phyloP scores from a whole-genome alignment of 2,797 vertebrate species.

The Sparus aurata region DNA sequence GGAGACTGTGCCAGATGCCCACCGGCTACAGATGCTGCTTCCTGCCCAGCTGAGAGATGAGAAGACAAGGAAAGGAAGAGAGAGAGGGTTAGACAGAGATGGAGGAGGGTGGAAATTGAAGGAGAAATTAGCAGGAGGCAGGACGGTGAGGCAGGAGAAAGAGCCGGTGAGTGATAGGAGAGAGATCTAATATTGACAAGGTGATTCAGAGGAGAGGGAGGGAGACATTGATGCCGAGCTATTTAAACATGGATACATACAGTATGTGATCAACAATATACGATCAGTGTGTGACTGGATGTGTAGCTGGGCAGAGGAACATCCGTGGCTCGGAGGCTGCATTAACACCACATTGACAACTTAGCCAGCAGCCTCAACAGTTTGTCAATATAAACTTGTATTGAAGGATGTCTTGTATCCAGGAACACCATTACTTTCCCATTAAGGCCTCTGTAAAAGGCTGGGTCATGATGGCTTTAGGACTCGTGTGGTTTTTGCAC shows the following conservation, averaged over 20 bases:
- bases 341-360: neutral
- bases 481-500: neutral
- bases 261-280: neutral
- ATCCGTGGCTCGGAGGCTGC: neutral
- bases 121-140: conserved; percentile 25
- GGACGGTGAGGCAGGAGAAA: conserved; percentile 21
- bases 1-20: conserved; percentile 75
- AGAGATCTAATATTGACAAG: conserved; percentile 58
- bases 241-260: conserved; percentile 24
- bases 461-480: neutral
- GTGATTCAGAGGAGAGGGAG: conserved; percentile 48
- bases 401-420: neutral
- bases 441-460: neutral
- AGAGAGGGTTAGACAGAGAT: conserved; percentile 30
- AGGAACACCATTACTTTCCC: neutral
- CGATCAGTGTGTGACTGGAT: conserved; percentile 8
- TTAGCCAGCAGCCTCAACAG: neutral
- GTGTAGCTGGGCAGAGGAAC: conserved; percentile 1
- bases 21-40: conserved; percentile 71
- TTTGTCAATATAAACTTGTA: neutral
- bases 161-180: conserved; percentile 55
- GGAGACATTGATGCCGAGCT: conserved; percentile 8
- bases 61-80: conserved; percentile 24
- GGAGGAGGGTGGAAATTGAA: conserved; percentile 22
- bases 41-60: conserved; percentile 61